A percentile compares a stretch with the other conserved stretches of the same genome.
phyloP scores from a whole-genome alignment of 2,888 invertebrate genomes.

The Xestia ashworthii region DNA sequence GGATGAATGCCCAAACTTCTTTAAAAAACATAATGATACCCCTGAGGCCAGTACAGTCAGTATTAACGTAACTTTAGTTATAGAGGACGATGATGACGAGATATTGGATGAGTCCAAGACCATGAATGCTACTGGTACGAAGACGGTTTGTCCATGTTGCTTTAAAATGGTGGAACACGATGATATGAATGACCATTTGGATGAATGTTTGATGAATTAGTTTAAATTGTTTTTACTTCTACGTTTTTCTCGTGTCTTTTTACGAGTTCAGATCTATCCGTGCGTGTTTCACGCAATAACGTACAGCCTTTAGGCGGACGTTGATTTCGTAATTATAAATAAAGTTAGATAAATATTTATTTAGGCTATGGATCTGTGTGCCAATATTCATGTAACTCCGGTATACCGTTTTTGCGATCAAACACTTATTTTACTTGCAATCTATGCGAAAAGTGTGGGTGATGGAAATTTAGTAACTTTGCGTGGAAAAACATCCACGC shows the following conservation, averaged over 20 bases:
- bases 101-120: constrained; percentile 80
- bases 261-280: background rate
- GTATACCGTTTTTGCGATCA: background rate
- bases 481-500: no score
- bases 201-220: constrained; percentile 78
- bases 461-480: background rate
- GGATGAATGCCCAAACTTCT: constrained; percentile 87
- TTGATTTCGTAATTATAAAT: background rate
- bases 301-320: background rate
- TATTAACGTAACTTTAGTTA: constrained; percentile 74
- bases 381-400: background rate
- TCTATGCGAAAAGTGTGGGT: background rate
- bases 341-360: background rate
- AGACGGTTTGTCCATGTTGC: constrained; percentile 92
- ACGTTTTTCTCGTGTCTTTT: no score
- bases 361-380: background rate
- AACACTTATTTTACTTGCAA: background rate
- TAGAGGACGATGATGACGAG: constrained; percentile 78
- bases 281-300: background rate
- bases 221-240: background rate
- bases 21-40: constrained; percentile 85
- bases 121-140: constrained; percentile 86
- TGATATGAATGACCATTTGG: constrained; percentile 91
- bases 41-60: constrained; percentile 74
- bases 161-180: constrained; percentile 86